Base-by-base conservation (phyloP, 2,888 invertebrate genomes). In the Clusia tigrina region DNA sequence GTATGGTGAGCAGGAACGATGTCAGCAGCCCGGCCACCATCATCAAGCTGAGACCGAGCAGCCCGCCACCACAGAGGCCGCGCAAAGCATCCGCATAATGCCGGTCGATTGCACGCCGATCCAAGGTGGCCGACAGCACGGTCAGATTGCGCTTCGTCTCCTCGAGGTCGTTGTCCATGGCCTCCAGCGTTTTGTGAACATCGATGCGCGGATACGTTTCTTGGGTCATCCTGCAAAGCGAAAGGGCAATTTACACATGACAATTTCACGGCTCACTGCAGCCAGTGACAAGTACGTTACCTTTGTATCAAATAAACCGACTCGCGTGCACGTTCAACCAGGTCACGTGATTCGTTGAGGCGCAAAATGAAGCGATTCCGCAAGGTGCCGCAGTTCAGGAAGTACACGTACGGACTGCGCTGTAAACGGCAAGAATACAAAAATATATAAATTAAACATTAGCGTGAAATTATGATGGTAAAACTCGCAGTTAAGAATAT, bases 1-100 rank as follows among this genome's bases (percentile, higher is more conserved):
- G 89, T 60, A 95, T 89, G 1, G 96, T 96, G 83, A 97, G 91
- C 72, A 96, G 87, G 71, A 97, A 88, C 23, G 96, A 96, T 58
- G 95, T 92, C 25, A 92, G 87, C 32, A 94, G 87, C 20, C 95
- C 91, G n/a, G 96, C 94, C 59, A 93, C 85, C 82, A 96, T 87
- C 88, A 97, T 93, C 63, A 96, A 89, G 15, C 92, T 91, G 58
- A 95, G 84, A 51, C 94, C 96, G 81, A 89, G 87, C 84, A 96
- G 81, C 42, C 94, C 92, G 15, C 91, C 89, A 74, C 92, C 91
- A 82, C 96, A 96, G 20, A 93, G 87, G 9, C 93, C 91, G 63
- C 90, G 87, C 37, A 94, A 88, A 2, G 92, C 93, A 53, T 89
- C 87, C 68, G 91, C 87, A 85, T 95, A 96, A 83, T 93, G 91